Percentiles rank a stretch among this genome's conserved stretches.
These are phyloP conservation scores for Sarcophaga carnaria DNA, from an alignment of 2,888 invertebrate species.

Conservation along the genomic window DNA sequence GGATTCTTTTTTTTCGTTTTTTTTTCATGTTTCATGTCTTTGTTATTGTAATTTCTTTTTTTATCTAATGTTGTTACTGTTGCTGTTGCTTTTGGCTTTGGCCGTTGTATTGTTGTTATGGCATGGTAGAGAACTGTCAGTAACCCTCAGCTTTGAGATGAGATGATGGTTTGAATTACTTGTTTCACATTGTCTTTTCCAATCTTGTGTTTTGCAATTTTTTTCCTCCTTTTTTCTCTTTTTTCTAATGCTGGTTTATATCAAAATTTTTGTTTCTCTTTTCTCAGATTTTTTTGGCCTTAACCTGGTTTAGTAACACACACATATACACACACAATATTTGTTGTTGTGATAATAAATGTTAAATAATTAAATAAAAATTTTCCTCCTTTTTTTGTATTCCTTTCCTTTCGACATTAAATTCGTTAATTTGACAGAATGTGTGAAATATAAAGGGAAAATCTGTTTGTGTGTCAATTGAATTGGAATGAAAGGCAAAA, in stretches of 20 bases:
- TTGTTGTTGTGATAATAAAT: conserved; percentile 12
- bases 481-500: not conserved
- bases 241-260: not conserved
- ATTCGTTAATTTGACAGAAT: conserved; percentile 18
- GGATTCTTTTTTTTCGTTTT: not conserved
- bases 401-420: not conserved
- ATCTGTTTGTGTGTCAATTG: not conserved
- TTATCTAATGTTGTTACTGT: conserved; percentile 9
- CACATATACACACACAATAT: not conserved
- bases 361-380: conserved; percentile 42
- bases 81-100: conserved; percentile 22
- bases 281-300: conserved; percentile 43
- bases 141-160: conserved; percentile 17
- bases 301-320: conserved; percentile 60
- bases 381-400: not conserved
- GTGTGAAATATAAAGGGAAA: not conserved
- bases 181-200: conserved; percentile 20
- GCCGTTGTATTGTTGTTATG: not conserved
- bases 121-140: conserved; percentile 9
- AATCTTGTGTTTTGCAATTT: not conserved
- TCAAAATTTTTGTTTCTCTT: not conserved
- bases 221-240: too few species aligned
- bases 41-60: not conserved
- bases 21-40: not conserved
- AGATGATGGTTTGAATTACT: conserved; percentile 43